phyloP scores from a whole-genome alignment of 2,888 invertebrate species.

The Rhamphomyia laevipes region DNA sequence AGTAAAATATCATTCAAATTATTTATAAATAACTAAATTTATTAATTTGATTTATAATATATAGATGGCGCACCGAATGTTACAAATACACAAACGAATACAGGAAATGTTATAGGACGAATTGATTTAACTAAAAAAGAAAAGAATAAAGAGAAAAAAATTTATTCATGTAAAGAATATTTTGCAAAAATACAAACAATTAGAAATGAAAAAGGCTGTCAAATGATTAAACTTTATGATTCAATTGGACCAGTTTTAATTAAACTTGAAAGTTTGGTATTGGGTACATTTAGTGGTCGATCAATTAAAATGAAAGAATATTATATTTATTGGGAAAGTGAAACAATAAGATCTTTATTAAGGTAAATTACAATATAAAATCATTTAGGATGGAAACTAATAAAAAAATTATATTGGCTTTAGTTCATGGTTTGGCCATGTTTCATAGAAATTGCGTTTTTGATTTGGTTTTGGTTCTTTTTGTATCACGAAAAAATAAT shows the following conservation, averaged over 20 bases:
- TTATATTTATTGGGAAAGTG: conserved; percentile 72
- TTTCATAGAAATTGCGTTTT: background rate
- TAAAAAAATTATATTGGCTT: background rate
- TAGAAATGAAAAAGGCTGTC: conserved; percentile 54
- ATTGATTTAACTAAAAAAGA: background rate
- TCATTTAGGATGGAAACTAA: background rate
- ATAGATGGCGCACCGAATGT: background rate
- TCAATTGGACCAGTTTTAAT: conserved; percentile 70
- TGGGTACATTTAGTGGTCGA: conserved; percentile 64
- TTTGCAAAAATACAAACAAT: conserved; percentile 58
- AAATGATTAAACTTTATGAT: conserved; percentile 60
- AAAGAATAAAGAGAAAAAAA: background rate
- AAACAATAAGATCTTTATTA: conserved; percentile 56
- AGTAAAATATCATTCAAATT: background rate
- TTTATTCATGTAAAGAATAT: conserved; percentile 38
- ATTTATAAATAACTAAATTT: background rate
- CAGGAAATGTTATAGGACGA: no score
- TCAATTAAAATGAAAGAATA: conserved; percentile 62
- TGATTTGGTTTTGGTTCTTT: background rate
- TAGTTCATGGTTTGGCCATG: background rate
- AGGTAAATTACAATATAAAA: conserved; percentile 42
- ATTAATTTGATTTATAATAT: background rate
- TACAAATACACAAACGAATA: background rate
- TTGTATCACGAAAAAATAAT: background rate
- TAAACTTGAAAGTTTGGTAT: conserved; percentile 74